Percentiles rank a stretch among this genome's conserved stretches.
Evolutionary conservation across 2,888 invertebrate species (phyloP).

Genomic region (Apotomis capreana): DNA sequence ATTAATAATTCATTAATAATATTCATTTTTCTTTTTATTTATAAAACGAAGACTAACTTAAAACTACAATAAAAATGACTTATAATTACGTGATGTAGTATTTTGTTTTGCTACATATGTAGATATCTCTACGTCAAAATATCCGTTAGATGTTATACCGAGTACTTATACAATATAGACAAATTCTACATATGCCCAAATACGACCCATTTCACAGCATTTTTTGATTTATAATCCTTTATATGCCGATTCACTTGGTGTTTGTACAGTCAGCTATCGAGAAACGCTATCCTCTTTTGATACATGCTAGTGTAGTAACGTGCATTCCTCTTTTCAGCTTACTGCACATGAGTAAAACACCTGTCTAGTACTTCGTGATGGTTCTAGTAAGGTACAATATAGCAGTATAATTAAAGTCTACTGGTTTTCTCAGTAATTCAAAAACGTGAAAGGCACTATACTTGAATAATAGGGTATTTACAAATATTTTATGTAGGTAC

Average conservation of each 20-base stretch:
- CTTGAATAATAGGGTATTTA: constrained; percentile 64
- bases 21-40: constrained; percentile 56
- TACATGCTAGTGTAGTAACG: too few relatives aligned
- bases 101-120: constrained; percentile 63
- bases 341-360: background rate
- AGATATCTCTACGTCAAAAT: constrained; percentile 57
- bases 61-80: constrained; percentile 68
- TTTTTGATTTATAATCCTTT: constrained; percentile 41
- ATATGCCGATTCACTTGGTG: constrained; percentile 1
- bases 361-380: constrained; percentile 12
- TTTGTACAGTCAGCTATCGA: background rate
- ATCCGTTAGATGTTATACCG: constrained; percentile 59
- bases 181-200: constrained; percentile 54
- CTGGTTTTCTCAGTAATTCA: constrained; percentile 50
- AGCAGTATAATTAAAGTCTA: constrained; percentile 36
- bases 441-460: constrained; percentile 78
- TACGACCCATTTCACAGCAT: constrained; percentile 61
- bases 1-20: constrained; percentile 21
- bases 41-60: constrained; percentile 65
- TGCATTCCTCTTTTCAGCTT: too few relatives aligned
- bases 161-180: constrained; percentile 53
- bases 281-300: too few relatives aligned
- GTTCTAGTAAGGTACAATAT: constrained; percentile 23
- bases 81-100: constrained; percentile 67
- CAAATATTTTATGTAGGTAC: constrained; percentile 31